Base-by-base conservation (phyloP, 2,113 vertebrate species). In the Bos javanicus region DNA sequence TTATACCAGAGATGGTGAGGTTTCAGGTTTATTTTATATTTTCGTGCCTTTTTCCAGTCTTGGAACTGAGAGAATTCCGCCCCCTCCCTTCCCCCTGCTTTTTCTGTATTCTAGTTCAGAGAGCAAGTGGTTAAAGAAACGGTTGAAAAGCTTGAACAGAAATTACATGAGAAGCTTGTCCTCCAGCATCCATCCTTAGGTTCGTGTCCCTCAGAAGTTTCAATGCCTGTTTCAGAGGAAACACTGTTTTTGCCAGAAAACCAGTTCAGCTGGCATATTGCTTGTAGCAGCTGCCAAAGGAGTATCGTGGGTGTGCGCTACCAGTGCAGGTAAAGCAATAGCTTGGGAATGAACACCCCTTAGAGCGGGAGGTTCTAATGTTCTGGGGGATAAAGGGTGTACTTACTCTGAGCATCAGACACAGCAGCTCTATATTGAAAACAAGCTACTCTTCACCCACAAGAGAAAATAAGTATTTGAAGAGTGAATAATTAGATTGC, bases 41-140 rank as follows among this genome's bases (percentile, higher is more conserved):
- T 60, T 81, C 30, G 12, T 21, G 28, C 25, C 19, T 88, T 91
- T 86, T 82, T 59, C 15, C 56, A 90, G 0, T 59, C 46, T 76
- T 82, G 15, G 48, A 85, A 88, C 82, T 94, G 60, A 97, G 19
- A 33, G 10, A 46, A 91, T 87, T 12, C 14, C 25, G 1, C 26
- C 56, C 43, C 6, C 5, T 2, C 12, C 4, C 17, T 16, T 11
- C 64, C 17, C 64, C 17, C 9, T 57, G 78, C 48, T 1, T 78
- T 10, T 33, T 96, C 71, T 97, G 14, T 96, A 74, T 97, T 96
- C 21, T 96, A 99, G 99, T 99, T 99, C 95, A 99, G 99, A 98
- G 99, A 99, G 21, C 99, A 99, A 95, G 99, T 99, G 7, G 99
- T 99, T 64, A 99, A 99, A 97, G 99, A 99, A 97, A 99, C 99